Base-by-base conservation (phyloP, 1,140 invertebrate species). In the Papilio polyxenes region DNA sequence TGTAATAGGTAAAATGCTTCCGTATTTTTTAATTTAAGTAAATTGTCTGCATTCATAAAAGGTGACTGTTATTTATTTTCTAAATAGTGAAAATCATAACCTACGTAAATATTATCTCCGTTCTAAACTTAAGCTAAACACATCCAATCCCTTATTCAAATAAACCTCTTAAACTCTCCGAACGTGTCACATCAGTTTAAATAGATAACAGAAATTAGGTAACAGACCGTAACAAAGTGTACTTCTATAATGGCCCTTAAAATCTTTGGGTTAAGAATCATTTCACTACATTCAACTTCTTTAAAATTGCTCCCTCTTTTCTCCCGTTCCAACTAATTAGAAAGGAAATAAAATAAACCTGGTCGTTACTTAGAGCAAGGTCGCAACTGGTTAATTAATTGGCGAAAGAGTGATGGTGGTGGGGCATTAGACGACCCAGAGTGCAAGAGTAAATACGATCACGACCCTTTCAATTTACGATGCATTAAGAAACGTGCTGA, bases 321-420 rank as follows among this genome's bases (percentile, higher is more conserved):
- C 83, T 77, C 82, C 82, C 83, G 79, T 83, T 83, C 75, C 72
- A 85, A 82, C 83, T 91, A 89, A 89, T 90, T 90, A 90, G 84
- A 84, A 84, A 83, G 81, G 84, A 89, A 89, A 86, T 86, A 89
- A 89, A 88, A 87, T 82, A 84, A 85, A 84, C 83, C 83, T 80
- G 77, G 83, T 82, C 85, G 87, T 89, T 88, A 89, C 83, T 89
- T 85, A 88, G 83, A 82, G 84, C 85, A 87, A 91, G 86, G 87
- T 89, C 86, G 85, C 82, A 78, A 80, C 78, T 81, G 83, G 83
- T 86, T 89, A 90, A 90, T 89, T 91, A 87, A 88, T 89, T 86
- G 86, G 83, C 82, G 84, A 87, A 87, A 89, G 87, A 91, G 79
- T 89, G 83, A 89, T 88, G 86, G 83, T 83, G 81, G 80, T 65